These are phyloP conservation scores for Drosophila eugracilis DNA, from an alignment of 1,140 invertebrate genomes.

Conservation along the genomic window DNA sequence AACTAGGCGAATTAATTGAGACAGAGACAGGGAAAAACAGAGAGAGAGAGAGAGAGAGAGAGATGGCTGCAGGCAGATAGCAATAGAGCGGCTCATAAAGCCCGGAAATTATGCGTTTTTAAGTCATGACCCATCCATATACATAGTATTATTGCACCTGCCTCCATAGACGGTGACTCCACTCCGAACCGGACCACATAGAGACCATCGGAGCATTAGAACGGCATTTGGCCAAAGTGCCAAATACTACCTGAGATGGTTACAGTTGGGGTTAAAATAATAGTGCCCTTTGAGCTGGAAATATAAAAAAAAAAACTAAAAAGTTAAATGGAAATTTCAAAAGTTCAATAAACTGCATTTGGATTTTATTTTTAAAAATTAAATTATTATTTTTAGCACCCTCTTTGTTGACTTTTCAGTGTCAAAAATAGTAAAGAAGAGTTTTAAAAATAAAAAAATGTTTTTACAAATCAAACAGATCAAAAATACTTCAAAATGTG, in stretches of 20 bases:
- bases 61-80: slow-evolving; percentile 1
- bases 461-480: no score
- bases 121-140: slow-evolving; percentile 51
- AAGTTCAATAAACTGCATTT: no score
- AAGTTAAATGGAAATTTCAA: no score
- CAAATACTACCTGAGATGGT: slow-evolving; percentile 30
- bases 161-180: slow-evolving; percentile 8
- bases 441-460: no score
- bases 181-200: slow-evolving; percentile 22
- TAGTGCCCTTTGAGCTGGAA: not conserved
- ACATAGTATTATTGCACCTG: slow-evolving; percentile 54
- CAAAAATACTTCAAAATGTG: no score
- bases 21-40: no score
- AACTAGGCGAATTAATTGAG: slow-evolving; percentile 82
- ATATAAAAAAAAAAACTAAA: not conserved
- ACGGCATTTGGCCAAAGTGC: slow-evolving; percentile 63
- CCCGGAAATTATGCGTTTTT: slow-evolving; percentile 75
- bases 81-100: slow-evolving; percentile 67
- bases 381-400: no score
- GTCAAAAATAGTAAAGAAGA: no score
- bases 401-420: no score
- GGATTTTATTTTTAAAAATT: no score
- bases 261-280: not conserved
- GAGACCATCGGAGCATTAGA: slow-evolving; percentile 47
- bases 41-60: slow-evolving; percentile 60